Base-by-base conservation (phyloP, 2,888 invertebrate genomes). In the Nephrotoma guestfalica region DNA sequence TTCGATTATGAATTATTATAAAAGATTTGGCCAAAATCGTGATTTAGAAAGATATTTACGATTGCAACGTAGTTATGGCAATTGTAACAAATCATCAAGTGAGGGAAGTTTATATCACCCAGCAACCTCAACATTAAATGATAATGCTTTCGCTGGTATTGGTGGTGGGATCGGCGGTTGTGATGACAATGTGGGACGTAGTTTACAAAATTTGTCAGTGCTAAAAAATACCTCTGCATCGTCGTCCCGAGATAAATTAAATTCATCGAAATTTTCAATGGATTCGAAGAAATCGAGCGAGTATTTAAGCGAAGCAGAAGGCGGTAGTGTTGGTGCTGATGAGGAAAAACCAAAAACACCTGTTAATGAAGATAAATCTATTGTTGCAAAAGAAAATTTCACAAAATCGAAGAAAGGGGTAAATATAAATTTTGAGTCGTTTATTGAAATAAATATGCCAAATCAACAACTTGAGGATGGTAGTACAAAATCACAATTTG, bases 11-110 rank as follows among this genome's bases (percentile, higher is more conserved):
- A 94, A 95, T 89, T 95, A 95, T 90, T 95, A 94, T 89, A 92
- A 93, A 89, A 94, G 94, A 89, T 95, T 94, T 91, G 94, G 95
- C 0, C 93, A 93, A 88, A 94, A 93, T 89, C 91, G 94, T 45
- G 94, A 95, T 89, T 92, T 95, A 88, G 94, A 94, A 87, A 94
- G 94, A 89, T 95, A 94, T 90, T 94, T 95, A 90, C 93, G 89
- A 0, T 87, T 90, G 0, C 88, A 87, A 41, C 86, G 86, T n/a
- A 88, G 86, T 15, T 85, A 83, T 51, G 71, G 71, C 6, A 30
- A 71, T 30, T 71, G 71, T 9, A 86, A 86, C 71, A 88, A 85
- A 87, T 88, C 86, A 86, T 87, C 88, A 4, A 88, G 87, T 85
- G 88, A 88, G 86, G 87, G 87, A 7, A 88, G 88, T 41, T 42